phyloP scores from a whole-genome alignment of 2,113 vertebrate genomes.

The Peromyscus leucopus region DNA sequence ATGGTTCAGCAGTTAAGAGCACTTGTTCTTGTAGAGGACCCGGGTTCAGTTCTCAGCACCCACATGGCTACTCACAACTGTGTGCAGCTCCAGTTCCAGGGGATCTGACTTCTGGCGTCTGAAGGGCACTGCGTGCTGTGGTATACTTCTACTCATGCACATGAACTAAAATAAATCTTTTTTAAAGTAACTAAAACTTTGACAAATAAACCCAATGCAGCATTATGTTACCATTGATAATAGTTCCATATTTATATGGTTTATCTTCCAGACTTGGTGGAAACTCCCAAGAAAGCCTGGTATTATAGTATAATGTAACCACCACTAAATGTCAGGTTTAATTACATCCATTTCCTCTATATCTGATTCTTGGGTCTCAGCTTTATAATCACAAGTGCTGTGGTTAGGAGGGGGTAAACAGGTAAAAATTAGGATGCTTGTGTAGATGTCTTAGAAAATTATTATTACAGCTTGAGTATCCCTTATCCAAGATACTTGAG shows the following conservation, averaged over 20 bases:
- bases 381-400: too few relatives aligned
- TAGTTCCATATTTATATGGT: background rate
- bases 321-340: background rate
- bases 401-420: too few relatives aligned
- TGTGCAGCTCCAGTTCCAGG: background rate
- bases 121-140: background rate
- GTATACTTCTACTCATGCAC: background rate
- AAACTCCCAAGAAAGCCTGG: conserved; percentile 1
- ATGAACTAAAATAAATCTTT: background rate
- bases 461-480: too few relatives aligned
- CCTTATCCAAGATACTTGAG: too few relatives aligned
- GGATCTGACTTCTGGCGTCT: background rate
- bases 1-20: background rate
- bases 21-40: background rate
- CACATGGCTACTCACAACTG: background rate
- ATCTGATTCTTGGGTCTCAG: too few relatives aligned
- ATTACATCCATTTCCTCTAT: too few relatives aligned
- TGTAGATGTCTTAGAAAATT: too few relatives aligned
- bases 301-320: conserved; percentile 41
- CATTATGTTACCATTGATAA: conserved; percentile 3
- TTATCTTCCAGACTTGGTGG: conserved; percentile 1
- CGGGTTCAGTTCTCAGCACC: background rate
- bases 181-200: background rate
- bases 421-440: too few relatives aligned
- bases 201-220: background rate